phyloP scores from a whole-genome alignment of 92 coral and sea anemone genomes.

The Palythoa heliodiscus region DNA sequence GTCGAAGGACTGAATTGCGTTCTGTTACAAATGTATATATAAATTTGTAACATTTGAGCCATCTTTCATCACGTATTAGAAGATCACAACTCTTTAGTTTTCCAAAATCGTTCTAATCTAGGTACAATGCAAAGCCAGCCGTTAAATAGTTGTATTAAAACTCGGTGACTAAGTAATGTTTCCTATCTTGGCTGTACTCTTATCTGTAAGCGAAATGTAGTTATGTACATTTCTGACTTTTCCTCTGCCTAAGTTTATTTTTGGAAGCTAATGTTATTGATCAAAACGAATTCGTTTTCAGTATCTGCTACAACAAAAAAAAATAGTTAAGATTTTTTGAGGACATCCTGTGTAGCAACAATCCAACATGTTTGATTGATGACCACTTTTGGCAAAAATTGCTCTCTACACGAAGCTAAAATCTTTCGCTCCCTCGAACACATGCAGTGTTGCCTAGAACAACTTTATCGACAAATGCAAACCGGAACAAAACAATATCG shows the following conservation, averaged over 20 bases:
- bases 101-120: not conserved
- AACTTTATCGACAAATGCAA: not conserved
- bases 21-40: too few species aligned
- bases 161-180: too few species aligned
- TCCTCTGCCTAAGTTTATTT: not conserved
- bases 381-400: constrained; percentile 19
- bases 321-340: constrained; percentile 14
- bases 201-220: not conserved
- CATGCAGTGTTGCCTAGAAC: not conserved
- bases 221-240: not conserved
- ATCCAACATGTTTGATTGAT: not conserved
- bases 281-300: not conserved
- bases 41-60: not conserved
- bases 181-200: not conserved
- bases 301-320: not conserved
- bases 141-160: not conserved
- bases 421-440: not conserved
- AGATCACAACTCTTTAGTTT: not conserved
- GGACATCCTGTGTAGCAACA: not conserved
- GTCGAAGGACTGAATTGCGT: too few species aligned
- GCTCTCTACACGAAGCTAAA: not conserved
- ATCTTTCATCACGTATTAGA: constrained; percentile 29
- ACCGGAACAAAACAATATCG: not conserved
- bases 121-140: not conserved
- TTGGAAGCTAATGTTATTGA: not conserved